Evolutionary conservation across 1,140 invertebrate genomes (phyloP).

Genomic region (Drosophila seguyi): DNA sequence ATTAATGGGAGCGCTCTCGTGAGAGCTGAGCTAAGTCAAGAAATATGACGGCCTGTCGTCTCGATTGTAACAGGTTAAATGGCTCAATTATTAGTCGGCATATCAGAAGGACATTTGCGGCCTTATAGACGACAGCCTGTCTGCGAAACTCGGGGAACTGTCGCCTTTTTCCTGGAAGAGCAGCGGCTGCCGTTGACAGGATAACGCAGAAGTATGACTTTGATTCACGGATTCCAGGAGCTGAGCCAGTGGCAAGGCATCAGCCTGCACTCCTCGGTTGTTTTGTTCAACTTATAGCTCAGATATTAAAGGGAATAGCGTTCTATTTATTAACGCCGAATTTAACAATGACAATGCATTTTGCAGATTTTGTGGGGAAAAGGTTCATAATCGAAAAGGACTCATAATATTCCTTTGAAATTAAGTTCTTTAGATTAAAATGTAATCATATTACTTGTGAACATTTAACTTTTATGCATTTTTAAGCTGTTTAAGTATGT

Average conservation of each 20-base stretch:
- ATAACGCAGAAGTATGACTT: conserved; percentile 66
- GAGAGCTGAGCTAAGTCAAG: not conserved
- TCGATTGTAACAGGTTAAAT: conserved; percentile 69
- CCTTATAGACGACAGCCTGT: conserved; percentile 3
- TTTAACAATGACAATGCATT: not conserved
- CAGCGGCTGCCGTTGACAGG: conserved; percentile 24
- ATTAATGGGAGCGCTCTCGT: conserved; percentile 61
- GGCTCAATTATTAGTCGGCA: conserved; percentile 56
- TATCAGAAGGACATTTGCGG: conserved; percentile 15
- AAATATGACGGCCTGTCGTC: conserved; percentile 42
- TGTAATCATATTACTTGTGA: not conserved
- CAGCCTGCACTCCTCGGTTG: not conserved
- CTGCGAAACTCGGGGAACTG: conserved; percentile 40
- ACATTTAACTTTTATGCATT: not conserved
- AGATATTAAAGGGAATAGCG: not conserved
- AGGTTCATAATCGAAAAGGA: not conserved
- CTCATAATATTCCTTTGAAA: not conserved
- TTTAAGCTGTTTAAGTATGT: not conserved
- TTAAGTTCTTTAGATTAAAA: not conserved
- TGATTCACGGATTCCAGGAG: conserved; percentile 43
- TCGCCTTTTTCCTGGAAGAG: conserved; percentile 51
- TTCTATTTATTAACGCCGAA: not conserved
- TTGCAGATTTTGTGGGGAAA: not conserved
- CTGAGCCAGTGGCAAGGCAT: conserved; percentile 3
- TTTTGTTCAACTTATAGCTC: not conserved